These are phyloP conservation scores for Itoplectis maculator DNA, from an alignment of 2,888 invertebrate species.

Conservation along the genomic window DNA sequence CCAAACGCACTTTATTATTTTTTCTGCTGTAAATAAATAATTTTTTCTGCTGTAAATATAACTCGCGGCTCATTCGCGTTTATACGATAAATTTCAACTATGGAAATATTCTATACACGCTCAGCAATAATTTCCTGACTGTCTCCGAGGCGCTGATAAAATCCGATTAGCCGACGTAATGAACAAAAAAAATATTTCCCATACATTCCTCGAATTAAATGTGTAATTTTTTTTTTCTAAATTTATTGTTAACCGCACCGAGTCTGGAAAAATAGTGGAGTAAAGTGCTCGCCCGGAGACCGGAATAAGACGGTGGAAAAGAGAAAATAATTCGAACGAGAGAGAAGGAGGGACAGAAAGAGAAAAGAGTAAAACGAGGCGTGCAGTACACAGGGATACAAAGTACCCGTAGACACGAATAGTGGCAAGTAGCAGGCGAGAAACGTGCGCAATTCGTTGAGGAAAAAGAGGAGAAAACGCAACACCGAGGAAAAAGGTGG, in stretches of 20 bases:
- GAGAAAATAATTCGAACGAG: conserved; percentile 6
- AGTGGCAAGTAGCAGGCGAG: conserved; percentile 19
- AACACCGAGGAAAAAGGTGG: not conserved
- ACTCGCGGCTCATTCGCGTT: not conserved
- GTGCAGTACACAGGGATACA: conserved; percentile 31
- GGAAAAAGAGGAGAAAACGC: not conserved
- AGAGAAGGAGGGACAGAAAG: too few relatives aligned
- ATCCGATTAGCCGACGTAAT: conserved; percentile 59
- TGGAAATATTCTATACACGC: conserved; percentile 40
- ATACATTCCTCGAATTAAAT: too few relatives aligned
- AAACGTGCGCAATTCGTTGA: conserved; percentile 59
- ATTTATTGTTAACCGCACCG: not conserved
- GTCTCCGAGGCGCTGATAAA: conserved; percentile 56
- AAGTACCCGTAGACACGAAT: conserved; percentile 50
- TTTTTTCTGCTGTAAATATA: conserved; percentile 4
- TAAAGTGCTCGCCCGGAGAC: not conserved
- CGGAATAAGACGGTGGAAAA: not conserved
- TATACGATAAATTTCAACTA: conserved; percentile 40
- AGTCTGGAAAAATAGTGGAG: not conserved
- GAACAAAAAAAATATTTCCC: too few relatives aligned
- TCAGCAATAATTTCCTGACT: conserved; percentile 43
- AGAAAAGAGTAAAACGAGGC: conserved; percentile 20
- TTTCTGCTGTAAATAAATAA: not conserved
- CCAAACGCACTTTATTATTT: conserved; percentile 8
- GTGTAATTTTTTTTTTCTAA: not conserved